Evolutionary conservation across 2,888 invertebrate genomes (phyloP), one percentile per base, ranked within the genome.

Genomic region (Galerucella pusilla): DNA sequence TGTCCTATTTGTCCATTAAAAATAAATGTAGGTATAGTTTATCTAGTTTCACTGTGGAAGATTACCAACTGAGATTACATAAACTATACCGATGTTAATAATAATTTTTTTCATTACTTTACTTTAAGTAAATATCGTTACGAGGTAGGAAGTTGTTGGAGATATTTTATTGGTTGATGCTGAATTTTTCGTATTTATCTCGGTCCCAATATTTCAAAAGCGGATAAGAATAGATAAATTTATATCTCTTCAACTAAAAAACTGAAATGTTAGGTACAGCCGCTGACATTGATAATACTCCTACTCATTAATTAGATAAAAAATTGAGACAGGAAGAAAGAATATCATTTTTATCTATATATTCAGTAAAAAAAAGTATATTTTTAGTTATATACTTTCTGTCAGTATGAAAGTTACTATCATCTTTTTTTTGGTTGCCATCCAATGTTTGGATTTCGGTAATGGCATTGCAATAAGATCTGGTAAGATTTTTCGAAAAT

Each of bases 401-500:
- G 49, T 28, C 28, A 42, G 28, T 49, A 78, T 76, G 76, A 72
- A 72, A 42, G 42, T 73, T 9, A 46, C 59, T 67, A 60, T 76
- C n/a, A 45, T 68, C 12, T 46, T 75, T 65, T 20, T 78, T 35
- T 6, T 76, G 46, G 60, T 75, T 3, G 65, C 45, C 25, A 64
- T 71, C 28, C 54, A 78, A 68, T 12, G 73, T 16, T 67, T 76
- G 14, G 49, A 65, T 68, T 61, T 71, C n/a, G 71, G 71, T 54
- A 61, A 68, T 12, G 46, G 61, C 42, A 35, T 73, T 60, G 59
- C 71, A 35, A 71, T 76, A 66, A 45, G 67, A 42, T 60, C 68
- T 67, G 76, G 78, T 78, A 76, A 74, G 57, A 57, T 16, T 57
- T 57, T 57, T 57, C 20, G n/a, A 20, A 57, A 57, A 57, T 42